Evolutionary conservation across 1,140 invertebrate genomes (phyloP), one percentile per base, ranked within the genome.

Genomic region (Stenopsyche tienmushanensis): DNA sequence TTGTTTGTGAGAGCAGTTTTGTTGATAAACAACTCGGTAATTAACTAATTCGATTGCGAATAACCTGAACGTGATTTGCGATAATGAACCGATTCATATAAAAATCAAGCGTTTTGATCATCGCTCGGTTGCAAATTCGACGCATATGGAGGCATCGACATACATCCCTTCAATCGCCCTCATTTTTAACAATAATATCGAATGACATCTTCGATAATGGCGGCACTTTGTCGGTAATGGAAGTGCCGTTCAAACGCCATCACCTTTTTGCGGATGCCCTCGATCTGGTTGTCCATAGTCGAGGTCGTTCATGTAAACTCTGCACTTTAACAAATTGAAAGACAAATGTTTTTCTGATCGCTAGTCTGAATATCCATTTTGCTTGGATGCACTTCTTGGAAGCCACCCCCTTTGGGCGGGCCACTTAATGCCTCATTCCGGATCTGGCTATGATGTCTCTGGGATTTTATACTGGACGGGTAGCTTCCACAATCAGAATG

Each of bases 391-490:
- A 34, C 29, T 34, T n/a, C 29, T 7, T 34, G 29, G 13, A 34
- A 34, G 13, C 29, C 13, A 34, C 13, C 29, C 13, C 29, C 29
- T 5, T 13, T 13, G 29, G 13, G 13, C 5, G 13, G 49, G 62
- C 49, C 26, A 64, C 66, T 68, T 50, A 50, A 55, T 57, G 53
- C 45, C 64, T 58, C 45, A 54, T 60, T 34, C 53, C 52, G 42
- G 44, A 57, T 69, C 67, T 69, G 67, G 67, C 59, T 25, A 53
- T 63, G 67, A 69, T 63, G 64, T 59, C 64, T 63, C 18, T 57
- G 60, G 55, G 25, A 54, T 50, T 63, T 47, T 57, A 45, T 42
- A 24, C 17, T 53, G 25, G n/a, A n/a, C 29, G 29, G 29, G 29
- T 34, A 34, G 54, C 54, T 42, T 29, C 42, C 24, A 57, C 34